Conservation (phyloP, 2,113 vertebrate species). For the Ceratotherium simum region DNA sequence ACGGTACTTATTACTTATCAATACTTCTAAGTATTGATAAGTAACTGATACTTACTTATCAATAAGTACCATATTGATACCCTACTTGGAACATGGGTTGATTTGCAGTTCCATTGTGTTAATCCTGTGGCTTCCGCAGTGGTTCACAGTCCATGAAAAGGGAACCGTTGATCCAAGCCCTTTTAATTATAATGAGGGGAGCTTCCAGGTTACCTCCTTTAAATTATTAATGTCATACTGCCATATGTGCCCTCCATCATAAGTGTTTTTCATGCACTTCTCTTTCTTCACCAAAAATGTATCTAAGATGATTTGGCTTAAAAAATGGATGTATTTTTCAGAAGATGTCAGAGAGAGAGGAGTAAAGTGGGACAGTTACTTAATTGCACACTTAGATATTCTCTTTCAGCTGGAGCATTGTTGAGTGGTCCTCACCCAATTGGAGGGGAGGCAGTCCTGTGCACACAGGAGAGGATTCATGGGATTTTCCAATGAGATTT, state of each 20-base stretch:
- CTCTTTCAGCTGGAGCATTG: not conserved
- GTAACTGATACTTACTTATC: too few relatives aligned
- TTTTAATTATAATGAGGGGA: not conserved
- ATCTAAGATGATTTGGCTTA: not conserved
- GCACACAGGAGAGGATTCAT: not conserved
- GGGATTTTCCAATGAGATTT: not conserved
- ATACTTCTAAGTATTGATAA: too few relatives aligned
- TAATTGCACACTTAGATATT: not conserved
- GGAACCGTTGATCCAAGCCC: not conserved
- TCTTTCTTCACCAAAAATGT: not conserved
- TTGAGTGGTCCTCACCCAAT: not conserved
- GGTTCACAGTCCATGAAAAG: not conserved
- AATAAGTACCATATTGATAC: not conserved
- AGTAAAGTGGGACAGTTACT: not conserved
- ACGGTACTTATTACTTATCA: not conserved
- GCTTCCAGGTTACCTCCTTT: not conserved
- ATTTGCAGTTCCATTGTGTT: not conserved
- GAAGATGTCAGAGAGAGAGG: not conserved
- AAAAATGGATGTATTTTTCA: slow-evolving; percentile 4
- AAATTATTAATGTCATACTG: not conserved
- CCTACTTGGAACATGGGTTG: not conserved
- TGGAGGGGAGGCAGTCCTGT: not conserved
- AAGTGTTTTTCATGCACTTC: not conserved
- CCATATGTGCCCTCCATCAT: not conserved
- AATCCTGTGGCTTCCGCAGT: not conserved